Evolutionary conservation across 92 coral and sea anemone genomes (phyloP), one percentile per base, ranked within the genome.

Genomic region (Blastomussa wellsi): DNA sequence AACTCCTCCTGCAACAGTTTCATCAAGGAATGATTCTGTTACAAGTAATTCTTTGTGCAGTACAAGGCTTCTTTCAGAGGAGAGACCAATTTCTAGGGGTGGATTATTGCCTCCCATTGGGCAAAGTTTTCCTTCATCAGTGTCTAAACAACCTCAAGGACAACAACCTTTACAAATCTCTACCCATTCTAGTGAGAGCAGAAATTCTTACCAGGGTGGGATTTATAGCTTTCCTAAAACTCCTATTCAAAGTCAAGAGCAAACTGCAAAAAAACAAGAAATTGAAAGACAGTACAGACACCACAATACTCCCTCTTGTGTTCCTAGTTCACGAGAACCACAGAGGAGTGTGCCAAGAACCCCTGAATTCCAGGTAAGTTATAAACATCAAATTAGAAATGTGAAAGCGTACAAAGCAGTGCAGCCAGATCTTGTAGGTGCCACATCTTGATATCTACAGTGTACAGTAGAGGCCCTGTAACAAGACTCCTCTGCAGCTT

Each of bases 31-130:
- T 53, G 59, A 72, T 33, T 55, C 73, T 59, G 26, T 83, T 64
- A 32, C 72, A 31, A 85, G 17, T 85, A 68, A 24, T 85, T 22
- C 77, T 20, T 85, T 68, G 22, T 3, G 28, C 33, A 85, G 32
- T 68, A 33, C 78, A 77, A 85, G 81, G 37, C 12, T 28, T 31
- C 26, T n/a, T 84, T 2, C 82, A 0, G 75, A 76, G 47, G 60
- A 78, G 55, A 85, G 82, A n/a, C 81, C 84, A 37, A 7, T 83
- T 13, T 83, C 87, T 5, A 83, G 87, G 42, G 81, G 87, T 1
- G 74, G 73, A 11, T 26, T 31, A 33, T 64, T 83, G 39, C 87
- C 87, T 35, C 87, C 87, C 2, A 83, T 83, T 83, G 80, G 87
- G 44, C 86, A 72, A 1, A 83, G 59, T 83, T 62, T 74, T 42